Evolutionary conservation across 2,113 vertebrate species (phyloP).

Genomic region (Chaenocephalus aceratus): DNA sequence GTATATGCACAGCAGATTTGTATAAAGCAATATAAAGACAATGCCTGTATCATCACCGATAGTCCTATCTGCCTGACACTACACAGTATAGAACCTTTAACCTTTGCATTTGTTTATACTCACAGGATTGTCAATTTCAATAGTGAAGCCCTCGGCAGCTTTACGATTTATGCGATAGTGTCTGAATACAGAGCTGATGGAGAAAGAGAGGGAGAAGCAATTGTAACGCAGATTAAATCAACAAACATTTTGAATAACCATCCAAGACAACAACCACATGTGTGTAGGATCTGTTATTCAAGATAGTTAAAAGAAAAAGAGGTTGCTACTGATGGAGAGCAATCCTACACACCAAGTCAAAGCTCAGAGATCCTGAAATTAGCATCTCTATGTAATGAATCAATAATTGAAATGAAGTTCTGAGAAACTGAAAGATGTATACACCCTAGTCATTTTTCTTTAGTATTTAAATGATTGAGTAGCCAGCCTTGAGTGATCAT

Average conservation of each 20-base stretch:
- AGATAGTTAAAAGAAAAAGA: too few relatives aligned
- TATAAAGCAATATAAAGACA: too few relatives aligned
- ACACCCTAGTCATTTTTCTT: too few relatives aligned
- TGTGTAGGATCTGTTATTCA: background rate
- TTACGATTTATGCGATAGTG: slow-evolving; percentile 84
- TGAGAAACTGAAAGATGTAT: too few relatives aligned
- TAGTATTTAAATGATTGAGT: too few relatives aligned
- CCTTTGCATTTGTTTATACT: too few relatives aligned
- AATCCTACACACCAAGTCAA: too few relatives aligned
- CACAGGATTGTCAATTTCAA: slow-evolving; percentile 86
- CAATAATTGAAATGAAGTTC: too few relatives aligned
- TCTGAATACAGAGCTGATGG: slow-evolving; percentile 67
- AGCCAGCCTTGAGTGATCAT: background rate
- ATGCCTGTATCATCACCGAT: background rate
- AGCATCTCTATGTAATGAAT: too few relatives aligned
- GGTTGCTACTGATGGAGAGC: too few relatives aligned
- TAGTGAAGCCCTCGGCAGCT: slow-evolving; percentile 71
- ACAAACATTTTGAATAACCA: background rate
- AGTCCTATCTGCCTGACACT: background rate
- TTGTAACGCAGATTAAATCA: background rate
- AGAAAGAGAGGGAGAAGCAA: background rate
- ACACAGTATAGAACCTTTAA: background rate
- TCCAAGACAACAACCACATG: background rate
- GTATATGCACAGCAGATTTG: background rate
- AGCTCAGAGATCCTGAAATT: too few relatives aligned